These are phyloP conservation scores for Pseudochaenichthys georgianus DNA, from an alignment of 2,797 vertebrate genomes.

Conservation along the genomic window DNA sequence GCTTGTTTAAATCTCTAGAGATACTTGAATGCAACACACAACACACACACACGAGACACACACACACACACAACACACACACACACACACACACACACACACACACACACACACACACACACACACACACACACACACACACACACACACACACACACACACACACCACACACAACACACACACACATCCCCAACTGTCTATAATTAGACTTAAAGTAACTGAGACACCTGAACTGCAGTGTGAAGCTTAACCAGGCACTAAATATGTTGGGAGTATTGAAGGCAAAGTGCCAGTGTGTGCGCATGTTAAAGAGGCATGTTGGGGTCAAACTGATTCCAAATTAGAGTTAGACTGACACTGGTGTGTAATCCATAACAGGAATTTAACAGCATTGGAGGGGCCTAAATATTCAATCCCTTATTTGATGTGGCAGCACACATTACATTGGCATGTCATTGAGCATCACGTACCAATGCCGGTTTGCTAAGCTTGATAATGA, in stretches of 20 bases:
- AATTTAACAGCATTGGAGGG: slow-evolving; percentile 56
- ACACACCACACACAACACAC: neutral
- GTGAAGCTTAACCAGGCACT: slow-evolving; percentile 19
- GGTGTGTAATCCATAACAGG: slow-evolving; percentile 48
- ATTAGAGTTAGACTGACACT: slow-evolving; percentile 34
- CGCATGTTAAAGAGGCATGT: slow-evolving; percentile 10
- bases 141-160: neutral
- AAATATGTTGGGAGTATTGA: slow-evolving; percentile 33
- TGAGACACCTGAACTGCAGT: slow-evolving; percentile 15
- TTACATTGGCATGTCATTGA: slow-evolving; percentile 37
- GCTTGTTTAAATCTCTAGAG: slow-evolving; percentile 31
- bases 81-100: neutral
- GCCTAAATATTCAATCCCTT: slow-evolving; percentile 45
- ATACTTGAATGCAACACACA: slow-evolving; percentile 3
- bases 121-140: neutral
- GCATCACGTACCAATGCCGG: slow-evolving; percentile 49
- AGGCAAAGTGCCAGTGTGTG: slow-evolving; percentile 20
- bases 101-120: neutral
- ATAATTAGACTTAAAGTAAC: slow-evolving; percentile 45
- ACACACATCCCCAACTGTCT: slow-evolving; percentile 11
- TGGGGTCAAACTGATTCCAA: slow-evolving; percentile 16
- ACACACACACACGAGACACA: neutral
- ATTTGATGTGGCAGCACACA: slow-evolving; percentile 65
- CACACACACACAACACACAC: neutral
- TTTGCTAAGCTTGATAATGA: slow-evolving; percentile 47